phyloP scores from a whole-genome alignment of 2,888 invertebrate genomes.

The Cataglyphis cursor region DNA sequence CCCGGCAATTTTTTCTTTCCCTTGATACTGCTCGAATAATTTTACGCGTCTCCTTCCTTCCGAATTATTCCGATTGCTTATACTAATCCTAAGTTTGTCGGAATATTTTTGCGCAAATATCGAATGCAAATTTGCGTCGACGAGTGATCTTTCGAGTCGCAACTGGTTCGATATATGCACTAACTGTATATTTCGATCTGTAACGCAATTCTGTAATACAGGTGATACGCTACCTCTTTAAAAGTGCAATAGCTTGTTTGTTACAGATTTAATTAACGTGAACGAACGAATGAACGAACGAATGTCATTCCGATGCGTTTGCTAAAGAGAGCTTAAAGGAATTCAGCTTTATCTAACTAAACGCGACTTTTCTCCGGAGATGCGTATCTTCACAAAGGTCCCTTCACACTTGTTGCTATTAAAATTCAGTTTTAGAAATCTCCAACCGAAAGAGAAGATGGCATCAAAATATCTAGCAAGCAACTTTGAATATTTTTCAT shows the following conservation, averaged over 20 bases:
- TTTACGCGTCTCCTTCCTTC: not conserved
- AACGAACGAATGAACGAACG: not conserved
- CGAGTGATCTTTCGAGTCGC: not conserved
- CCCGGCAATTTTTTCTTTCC: constrained; percentile 20
- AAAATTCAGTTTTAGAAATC: constrained; percentile 6
- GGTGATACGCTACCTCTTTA: constrained; percentile 11
- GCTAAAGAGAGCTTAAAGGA: not conserved
- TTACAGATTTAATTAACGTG: not conserved
- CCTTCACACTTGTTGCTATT: constrained; percentile 34
- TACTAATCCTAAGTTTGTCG: not conserved
- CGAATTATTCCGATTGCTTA: not conserved
- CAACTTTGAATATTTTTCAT: not conserved
- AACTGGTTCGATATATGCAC: constrained; percentile 1
- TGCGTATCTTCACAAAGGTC: not conserved
- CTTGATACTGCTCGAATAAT: constrained; percentile 1
- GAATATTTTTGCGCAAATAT: not conserved
- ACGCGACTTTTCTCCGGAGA: not conserved
- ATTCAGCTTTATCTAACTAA: not conserved
- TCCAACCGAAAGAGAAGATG: not conserved
- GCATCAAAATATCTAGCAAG: not conserved
- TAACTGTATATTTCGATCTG: constrained; percentile 12
- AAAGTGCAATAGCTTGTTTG: constrained; percentile 4
- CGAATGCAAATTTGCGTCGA: not conserved
- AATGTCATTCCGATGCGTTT: not conserved
- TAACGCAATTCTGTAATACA: constrained; percentile 34